Evolutionary conservation across 53 echinoderm and acorn worm species (phyloP).

Genomic region (Luidia sarsii): DNA sequence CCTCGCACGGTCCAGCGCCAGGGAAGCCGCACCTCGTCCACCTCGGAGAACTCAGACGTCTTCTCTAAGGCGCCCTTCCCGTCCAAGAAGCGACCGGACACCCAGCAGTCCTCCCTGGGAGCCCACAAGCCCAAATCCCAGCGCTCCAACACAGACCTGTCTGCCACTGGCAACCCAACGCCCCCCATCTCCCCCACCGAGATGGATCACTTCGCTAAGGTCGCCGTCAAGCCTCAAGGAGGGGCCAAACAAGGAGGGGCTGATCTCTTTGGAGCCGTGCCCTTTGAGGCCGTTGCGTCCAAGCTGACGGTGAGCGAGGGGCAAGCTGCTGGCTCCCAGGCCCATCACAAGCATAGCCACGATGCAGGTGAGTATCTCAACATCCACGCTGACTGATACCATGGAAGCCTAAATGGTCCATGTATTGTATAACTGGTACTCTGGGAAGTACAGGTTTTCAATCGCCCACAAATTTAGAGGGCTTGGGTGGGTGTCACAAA

Average conservation of each 20-base stretch:
- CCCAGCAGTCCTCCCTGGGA: slow-evolving; percentile 61
- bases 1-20: slow-evolving; percentile 73
- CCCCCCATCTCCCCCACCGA: slow-evolving; percentile 95
- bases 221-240: neutral
- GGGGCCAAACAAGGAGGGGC: slow-evolving; percentile 44
- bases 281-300: slow-evolving; percentile 77
- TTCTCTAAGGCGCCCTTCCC: slow-evolving; percentile 97
- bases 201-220: slow-evolving; percentile 51
- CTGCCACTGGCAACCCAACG: slow-evolving; percentile 86
- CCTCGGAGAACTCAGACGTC: slow-evolving; percentile 88
- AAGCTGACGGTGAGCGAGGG: slow-evolving; percentile 50
- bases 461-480: no score
- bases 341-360: slow-evolving; percentile 52
- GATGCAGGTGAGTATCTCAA: slow-evolving; percentile 67
- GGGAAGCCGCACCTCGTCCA: slow-evolving; percentile 83
- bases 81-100: slow-evolving; percentile 84
- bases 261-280: slow-evolving; percentile 97
- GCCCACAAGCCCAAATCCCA: slow-evolving; percentile 84
- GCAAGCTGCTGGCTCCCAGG: slow-evolving; percentile 36
- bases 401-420: no score
- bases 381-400: no score
- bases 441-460: no score
- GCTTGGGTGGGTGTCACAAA: no score
- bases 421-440: no score
- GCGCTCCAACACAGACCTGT: slow-evolving; percentile 82